Evolutionary conservation across 1,140 invertebrate genomes (phyloP), one percentile per base, ranked within the genome.

Genomic region (Aradophagus sp.): DNA sequence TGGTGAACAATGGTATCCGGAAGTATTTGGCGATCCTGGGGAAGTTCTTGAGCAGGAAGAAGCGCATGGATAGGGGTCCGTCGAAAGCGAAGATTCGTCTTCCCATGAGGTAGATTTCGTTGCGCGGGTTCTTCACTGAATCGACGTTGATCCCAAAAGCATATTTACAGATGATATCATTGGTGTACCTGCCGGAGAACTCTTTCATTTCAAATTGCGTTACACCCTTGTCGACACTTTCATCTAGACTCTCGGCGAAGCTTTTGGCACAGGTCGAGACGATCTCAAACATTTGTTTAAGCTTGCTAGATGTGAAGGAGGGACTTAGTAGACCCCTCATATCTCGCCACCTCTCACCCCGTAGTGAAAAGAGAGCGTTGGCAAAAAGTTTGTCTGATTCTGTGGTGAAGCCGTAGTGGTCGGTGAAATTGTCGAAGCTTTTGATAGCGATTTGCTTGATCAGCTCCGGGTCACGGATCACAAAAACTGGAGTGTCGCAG

Each of bases 381-480:
- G 77, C 82, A 15, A 89, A 80, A 0, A 91, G 23, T 0, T 86
- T 86, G 50, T 90, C 89, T 26, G 0, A 85, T 74, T 29, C 81
- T 72, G 11, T 72, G 63, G 14, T 69, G 29, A 89, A 84, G 0
- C 70, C 63, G 5, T 78, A 76, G 35, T 89, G 88, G 62, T 91
- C 87, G 0, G 84, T 77, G 68, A 92, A 92, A 72, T 88, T 78
- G 5, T 91, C 89, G 58, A 91, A 91, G 65, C 91, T 88, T 75
- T 91, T 90, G 0, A 91, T 83, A 0, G 86, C 81, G 2, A 91
- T 84, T 35, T 80, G 77, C 69, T 88, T 90, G 11, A 91, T 88
- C 0, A 90, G 27, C 27, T 91, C 88, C 0, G 87, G 88, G 79
- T 92, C 90, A 16, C 87, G 86, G 1, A 92, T 72, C 10, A 91